phyloP scores from a whole-genome alignment of 2,888 invertebrate species.

The Drosophila falleni region DNA sequence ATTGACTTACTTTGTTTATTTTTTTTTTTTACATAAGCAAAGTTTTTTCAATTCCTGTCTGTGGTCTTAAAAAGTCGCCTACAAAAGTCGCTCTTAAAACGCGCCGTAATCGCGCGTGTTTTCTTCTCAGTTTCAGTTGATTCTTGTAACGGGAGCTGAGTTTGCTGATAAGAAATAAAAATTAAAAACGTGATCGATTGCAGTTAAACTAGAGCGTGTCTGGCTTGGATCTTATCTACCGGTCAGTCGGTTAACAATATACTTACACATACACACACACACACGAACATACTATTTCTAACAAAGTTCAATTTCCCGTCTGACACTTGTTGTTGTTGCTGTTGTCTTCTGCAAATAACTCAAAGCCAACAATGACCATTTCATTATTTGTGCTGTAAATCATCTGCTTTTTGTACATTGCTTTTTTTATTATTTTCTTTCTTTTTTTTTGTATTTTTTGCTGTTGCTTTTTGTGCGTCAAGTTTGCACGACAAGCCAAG shows the following conservation, averaged over 20 bases:
- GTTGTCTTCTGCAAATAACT: constrained; percentile 67
- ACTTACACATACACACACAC: neutral
- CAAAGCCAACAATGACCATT: constrained; percentile 61
- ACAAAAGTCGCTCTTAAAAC: constrained; percentile 27
- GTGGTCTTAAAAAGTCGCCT: constrained; percentile 36
- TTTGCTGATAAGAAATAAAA: constrained; percentile 37
- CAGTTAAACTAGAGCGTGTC: constrained; percentile 23
- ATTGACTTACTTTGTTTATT: constrained; percentile 29
- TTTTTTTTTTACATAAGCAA: constrained; percentile 60
- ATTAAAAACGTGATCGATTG: constrained; percentile 55
- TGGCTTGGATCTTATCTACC: constrained; percentile 21
- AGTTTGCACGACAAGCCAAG: constrained; percentile 74
- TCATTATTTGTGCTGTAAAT: constrained; percentile 70
- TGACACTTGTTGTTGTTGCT: constrained; percentile 27
- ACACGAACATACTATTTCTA: constrained; percentile 28
- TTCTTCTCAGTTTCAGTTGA: constrained; percentile 9
- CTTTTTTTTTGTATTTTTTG: constrained; percentile 23
- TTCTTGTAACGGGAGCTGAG: constrained; percentile 16
- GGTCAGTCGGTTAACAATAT: constrained; percentile 16
- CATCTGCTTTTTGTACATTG: constrained; percentile 76
- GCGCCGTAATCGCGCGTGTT: constrained; percentile 22
- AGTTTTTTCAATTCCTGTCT: constrained; percentile 39
- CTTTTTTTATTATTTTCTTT: constrained; percentile 29
- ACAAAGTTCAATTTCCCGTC: constrained; percentile 68
- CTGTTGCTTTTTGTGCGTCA: constrained; percentile 66